A percentile compares a stretch with the other conserved stretches of the same genome.
Evolutionary conservation across 1,140 invertebrate species (phyloP).

Genomic region (Atta colombica): DNA sequence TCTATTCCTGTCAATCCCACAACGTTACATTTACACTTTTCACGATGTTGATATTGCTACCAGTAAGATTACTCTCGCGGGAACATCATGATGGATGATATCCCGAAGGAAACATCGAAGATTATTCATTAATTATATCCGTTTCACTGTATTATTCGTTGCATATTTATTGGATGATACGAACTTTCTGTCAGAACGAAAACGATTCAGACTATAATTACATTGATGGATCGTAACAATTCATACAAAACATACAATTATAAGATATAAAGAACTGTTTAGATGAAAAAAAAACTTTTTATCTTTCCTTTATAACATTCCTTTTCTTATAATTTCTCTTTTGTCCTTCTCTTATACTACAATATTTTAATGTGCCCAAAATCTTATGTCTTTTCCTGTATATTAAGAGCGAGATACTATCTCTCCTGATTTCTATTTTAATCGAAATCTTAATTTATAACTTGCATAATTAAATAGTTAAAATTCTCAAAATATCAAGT

Average conservation of each 20-base stretch:
- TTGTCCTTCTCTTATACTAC: not conserved
- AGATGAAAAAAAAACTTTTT: not conserved
- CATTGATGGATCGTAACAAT: conserved; percentile 28
- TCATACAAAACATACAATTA: not conserved
- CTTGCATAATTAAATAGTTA: not conserved
- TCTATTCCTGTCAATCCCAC: conserved; percentile 5
- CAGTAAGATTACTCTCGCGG: conserved; percentile 41
- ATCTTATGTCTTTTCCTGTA: not conserved
- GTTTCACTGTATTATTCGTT: conserved; percentile 33
- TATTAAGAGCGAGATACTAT: too few relatives aligned
- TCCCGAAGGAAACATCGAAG: conserved; percentile 65
- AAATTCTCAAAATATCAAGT: too few relatives aligned
- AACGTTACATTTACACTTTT: not conserved
- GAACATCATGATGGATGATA: conserved; percentile 35
- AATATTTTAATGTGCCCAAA: not conserved
- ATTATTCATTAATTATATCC: conserved; percentile 70
- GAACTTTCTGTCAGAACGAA: conserved; percentile 18
- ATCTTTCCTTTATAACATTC: not conserved
- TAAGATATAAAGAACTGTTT: not conserved
- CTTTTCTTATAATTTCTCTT: not conserved
- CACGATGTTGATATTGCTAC: conserved; percentile 2
- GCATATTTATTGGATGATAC: conserved; percentile 47
- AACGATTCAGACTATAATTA: conserved; percentile 44
- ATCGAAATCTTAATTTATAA: not conserved
- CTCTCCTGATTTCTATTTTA: not conserved